phyloP scores from a whole-genome alignment of 1,140 invertebrate species.

The Hirudo medicinalis region DNA sequence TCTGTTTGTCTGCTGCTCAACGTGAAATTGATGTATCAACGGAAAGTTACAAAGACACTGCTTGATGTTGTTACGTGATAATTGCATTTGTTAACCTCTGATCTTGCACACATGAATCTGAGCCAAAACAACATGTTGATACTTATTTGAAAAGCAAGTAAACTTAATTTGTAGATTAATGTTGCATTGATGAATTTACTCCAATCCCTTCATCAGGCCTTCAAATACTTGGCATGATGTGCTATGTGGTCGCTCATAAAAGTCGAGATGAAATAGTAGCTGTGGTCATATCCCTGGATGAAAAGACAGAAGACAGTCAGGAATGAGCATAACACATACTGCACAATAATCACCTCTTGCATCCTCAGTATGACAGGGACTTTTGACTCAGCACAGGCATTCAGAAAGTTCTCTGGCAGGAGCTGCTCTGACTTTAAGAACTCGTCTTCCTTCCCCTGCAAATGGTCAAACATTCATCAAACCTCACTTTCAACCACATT shows the following conservation, averaged over 20 bases:
- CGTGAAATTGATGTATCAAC: no score
- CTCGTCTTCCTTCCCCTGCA: constrained; percentile 65
- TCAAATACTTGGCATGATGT: constrained; percentile 60
- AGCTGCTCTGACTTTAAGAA: constrained; percentile 67
- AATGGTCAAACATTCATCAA: constrained; percentile 25
- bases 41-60: no score
- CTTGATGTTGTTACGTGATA: no score
- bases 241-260: constrained; percentile 87
- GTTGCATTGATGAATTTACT: no score
- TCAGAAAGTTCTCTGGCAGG: constrained; percentile 68
- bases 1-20: no score
- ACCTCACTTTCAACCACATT: not conserved
- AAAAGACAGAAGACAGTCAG: not conserved
- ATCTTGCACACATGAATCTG: no score
- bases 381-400: constrained; percentile 54
- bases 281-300: constrained; percentile 73
- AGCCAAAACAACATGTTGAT: no score
- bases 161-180: no score
- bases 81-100: no score
- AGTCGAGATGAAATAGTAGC: constrained; percentile 83
- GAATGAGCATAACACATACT: not conserved
- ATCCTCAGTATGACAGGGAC: constrained; percentile 60
- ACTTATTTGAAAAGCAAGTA: no score
- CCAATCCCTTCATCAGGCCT: constrained; percentile 11
- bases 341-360: constrained; percentile 47